Percentiles rank a stretch among this genome's conserved stretches.
Evolutionary conservation across 2,888 invertebrate genomes (phyloP).

Genomic region (Dyspetes luteomarginatus): DNA sequence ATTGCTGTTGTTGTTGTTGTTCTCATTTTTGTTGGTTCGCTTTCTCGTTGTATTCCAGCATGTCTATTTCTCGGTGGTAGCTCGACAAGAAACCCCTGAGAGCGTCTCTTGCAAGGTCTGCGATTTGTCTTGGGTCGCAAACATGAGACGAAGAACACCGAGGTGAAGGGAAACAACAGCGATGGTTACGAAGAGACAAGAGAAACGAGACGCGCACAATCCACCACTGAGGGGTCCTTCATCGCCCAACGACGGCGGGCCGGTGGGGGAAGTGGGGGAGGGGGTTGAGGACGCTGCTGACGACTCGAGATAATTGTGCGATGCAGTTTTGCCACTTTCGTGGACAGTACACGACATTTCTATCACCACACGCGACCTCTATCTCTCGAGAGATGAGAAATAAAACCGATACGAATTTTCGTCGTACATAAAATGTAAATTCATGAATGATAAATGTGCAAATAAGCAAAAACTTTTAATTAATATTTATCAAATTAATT

Average conservation of each 20-base stretch:
- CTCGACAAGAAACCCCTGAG: neutral
- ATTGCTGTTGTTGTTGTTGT: no score
- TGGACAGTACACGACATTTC: constrained; percentile 27
- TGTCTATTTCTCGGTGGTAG: neutral
- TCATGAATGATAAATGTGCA: no score
- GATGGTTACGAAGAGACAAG: constrained; percentile 18
- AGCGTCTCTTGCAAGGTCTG: constrained; percentile 2
- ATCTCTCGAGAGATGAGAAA: neutral
- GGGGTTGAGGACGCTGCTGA: constrained; percentile 28
- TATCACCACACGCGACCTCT: constrained; percentile 8
- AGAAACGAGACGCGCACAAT: constrained; percentile 28
- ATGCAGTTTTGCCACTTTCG: constrained; percentile 49
- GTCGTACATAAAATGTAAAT: no score
- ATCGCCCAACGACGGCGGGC: neutral
- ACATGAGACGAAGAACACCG: neutral
- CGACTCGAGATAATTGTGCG: constrained; percentile 60
- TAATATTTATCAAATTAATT: no score
- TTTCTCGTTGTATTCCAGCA: neutral
- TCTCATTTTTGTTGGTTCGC: no score
- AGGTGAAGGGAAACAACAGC: constrained; percentile 6
- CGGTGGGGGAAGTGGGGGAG: no score
- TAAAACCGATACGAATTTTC: neutral
- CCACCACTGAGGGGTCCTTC: constrained; percentile 14
- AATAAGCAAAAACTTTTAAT: no score
- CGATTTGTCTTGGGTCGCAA: constrained; percentile 5